phyloP scores from a whole-genome alignment of 1,140 invertebrate genomes.

The Nasonia giraulti region DNA sequence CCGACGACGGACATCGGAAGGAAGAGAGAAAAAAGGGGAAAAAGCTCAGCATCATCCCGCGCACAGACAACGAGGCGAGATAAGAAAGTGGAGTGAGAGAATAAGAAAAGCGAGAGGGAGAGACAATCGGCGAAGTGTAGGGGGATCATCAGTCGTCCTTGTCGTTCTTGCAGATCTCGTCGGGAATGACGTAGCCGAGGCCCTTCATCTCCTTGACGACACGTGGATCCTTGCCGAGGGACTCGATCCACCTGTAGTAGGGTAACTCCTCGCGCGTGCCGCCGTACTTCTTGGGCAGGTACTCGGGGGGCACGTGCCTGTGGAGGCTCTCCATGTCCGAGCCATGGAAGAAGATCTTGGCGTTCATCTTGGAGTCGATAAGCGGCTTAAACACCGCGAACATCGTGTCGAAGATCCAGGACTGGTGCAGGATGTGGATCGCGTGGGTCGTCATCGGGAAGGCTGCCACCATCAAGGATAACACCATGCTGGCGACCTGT shows the following conservation, averaged over 20 bases:
- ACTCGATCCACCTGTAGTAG: slow-evolving; percentile 84
- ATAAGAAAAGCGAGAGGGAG: not conserved
- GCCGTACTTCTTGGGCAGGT: slow-evolving; percentile 82
- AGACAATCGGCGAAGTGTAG: too few relatives aligned
- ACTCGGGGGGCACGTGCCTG: slow-evolving; percentile 81
- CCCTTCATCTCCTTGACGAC: slow-evolving; percentile 80
- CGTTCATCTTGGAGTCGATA: slow-evolving; percentile 80
- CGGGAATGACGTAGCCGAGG: slow-evolving; percentile 76
- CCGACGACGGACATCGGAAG: too few relatives aligned
- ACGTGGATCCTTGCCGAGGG: slow-evolving; percentile 75
- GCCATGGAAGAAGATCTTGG: slow-evolving; percentile 85
- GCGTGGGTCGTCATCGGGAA: slow-evolving; percentile 84
- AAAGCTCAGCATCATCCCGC: too few relatives aligned
- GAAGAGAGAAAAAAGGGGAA: too few relatives aligned
- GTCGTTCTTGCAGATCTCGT: slow-evolving; percentile 55
- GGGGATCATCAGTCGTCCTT: slow-evolving; percentile 20
- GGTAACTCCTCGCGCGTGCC: slow-evolving; percentile 82
- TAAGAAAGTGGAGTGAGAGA: not conserved
- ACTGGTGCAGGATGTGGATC: slow-evolving; percentile 86
- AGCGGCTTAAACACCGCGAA: slow-evolving; percentile 86
- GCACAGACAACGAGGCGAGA: not conserved
- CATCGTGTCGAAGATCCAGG: slow-evolving; percentile 86
- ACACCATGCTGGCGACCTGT: slow-evolving; percentile 70
- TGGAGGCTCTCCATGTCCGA: slow-evolving; percentile 84
- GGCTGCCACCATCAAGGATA: slow-evolving; percentile 76